phyloP scores from a whole-genome alignment of 1,140 invertebrate species.

The Apis laboriosa region DNA sequence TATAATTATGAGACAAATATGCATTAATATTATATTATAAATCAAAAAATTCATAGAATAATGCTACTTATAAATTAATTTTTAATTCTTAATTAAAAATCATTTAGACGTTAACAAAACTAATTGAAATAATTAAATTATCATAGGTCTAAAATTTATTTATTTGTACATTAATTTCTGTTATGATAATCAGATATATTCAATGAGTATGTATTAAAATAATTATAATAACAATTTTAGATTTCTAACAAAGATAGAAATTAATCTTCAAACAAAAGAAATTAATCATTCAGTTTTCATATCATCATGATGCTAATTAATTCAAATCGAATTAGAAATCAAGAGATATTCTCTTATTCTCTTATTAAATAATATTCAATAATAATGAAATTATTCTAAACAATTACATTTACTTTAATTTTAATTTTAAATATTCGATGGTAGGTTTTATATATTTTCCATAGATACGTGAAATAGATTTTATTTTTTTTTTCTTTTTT shows the following conservation, averaged over 20 bases:
- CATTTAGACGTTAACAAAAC: background rate
- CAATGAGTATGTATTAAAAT: background rate
- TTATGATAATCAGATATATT: background rate
- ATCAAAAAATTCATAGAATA: background rate
- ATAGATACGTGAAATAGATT: background rate
- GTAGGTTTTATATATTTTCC: background rate
- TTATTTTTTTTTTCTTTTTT: background rate
- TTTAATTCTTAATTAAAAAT: background rate
- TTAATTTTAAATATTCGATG: no score
- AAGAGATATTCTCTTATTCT: no score
- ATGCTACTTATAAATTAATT: slow-evolving; percentile 6
- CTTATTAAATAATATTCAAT: no score
- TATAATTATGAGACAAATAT: background rate
- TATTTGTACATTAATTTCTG: background rate
- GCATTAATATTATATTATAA: background rate
- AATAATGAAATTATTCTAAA: no score
- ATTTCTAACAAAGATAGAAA: background rate
- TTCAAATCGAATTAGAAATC: background rate
- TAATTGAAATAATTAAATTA: background rate
- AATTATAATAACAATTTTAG: background rate
- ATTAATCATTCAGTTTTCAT: background rate
- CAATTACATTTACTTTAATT: no score
- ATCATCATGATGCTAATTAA: background rate
- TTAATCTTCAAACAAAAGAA: background rate
- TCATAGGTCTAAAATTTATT: background rate